Evolutionary conservation across 2,888 invertebrate species (phyloP).

Genomic region (Standfussiana lucernea): DNA sequence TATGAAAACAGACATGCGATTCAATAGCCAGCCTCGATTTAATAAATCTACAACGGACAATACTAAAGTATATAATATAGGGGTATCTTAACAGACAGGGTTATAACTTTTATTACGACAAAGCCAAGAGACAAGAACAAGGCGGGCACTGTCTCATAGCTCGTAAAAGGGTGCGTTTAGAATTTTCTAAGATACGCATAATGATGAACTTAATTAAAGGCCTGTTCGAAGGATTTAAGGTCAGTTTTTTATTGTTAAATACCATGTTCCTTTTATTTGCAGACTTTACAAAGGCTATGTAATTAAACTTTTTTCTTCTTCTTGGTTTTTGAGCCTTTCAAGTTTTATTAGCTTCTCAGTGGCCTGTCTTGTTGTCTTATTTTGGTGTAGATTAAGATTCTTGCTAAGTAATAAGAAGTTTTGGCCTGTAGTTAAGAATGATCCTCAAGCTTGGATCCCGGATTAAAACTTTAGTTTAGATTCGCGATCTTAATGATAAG

Average conservation of each 20-base stretch:
- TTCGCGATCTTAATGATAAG: no score
- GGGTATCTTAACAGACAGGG: constrained; percentile 31
- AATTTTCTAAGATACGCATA: constrained; percentile 68
- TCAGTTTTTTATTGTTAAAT: constrained; percentile 55
- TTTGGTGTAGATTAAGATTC: neutral
- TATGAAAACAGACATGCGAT: neutral
- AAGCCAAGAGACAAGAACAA: constrained; percentile 60
- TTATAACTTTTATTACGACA: constrained; percentile 64
- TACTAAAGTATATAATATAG: constrained; percentile 28
- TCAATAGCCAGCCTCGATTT: neutral
- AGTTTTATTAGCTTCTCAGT: constrained; percentile 20
- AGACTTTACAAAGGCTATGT: constrained; percentile 32
- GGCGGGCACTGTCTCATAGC: constrained; percentile 59
- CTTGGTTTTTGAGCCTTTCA: constrained; percentile 14
- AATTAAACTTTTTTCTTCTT: constrained; percentile 41
- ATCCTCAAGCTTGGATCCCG: no score
- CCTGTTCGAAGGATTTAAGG: constrained; percentile 48
- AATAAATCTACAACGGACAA: constrained; percentile 6
- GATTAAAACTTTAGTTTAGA: neutral
- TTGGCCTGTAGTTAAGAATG: neutral
- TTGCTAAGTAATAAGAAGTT: neutral
- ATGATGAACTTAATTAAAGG: constrained; percentile 67
- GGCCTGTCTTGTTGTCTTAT: neutral
- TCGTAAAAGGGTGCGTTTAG: constrained; percentile 69
- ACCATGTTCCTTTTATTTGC: constrained; percentile 45